Evolutionary conservation across 2,888 invertebrate species (phyloP), one percentile per base, ranked within the genome.

Genomic region (Acrobasis repandana): DNA sequence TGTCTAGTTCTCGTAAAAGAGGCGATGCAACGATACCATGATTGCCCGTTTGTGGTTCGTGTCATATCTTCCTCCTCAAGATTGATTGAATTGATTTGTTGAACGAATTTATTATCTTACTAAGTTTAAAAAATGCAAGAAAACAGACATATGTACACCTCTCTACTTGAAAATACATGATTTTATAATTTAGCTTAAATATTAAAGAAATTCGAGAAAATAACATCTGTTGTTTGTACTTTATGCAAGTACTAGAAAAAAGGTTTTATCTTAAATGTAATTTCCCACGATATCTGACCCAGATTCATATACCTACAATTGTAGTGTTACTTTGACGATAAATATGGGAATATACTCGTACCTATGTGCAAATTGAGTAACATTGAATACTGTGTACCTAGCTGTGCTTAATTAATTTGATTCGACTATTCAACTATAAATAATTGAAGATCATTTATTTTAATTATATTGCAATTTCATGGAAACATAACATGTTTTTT

Each of bases 221-320:
- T 28, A 28, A 8, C 28, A 6, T 6, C 28, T 28, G 6, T n/a
- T 28, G 28, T 28, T 28, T 4, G 0, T 6, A 28, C 6, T 28
- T 4, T 28, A 28, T 0, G 5, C 28, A 16, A 11, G 1, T 9
- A 52, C 34, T 52, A 52, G 34, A 52, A 50, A 51, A 34, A 52
- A 34, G 52, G 34, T 52, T 52, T 36, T 34, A 52, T 52, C 28
- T 28, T 6, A 28, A 28, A 28, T 28, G 28, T 28, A 4, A 28
- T 28, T 28, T 52, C 52, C 34, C 52, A 52, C 52, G 52, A 2
- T 34, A 52, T 15, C 33, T 52, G 34, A 52, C 52, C 52, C 15
- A 52, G 52, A 36, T 52, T 52, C 16, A 9, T 52, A 34, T 9
- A 52, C 36, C n/a, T n/a, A n/a, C n/a, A n/a, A 52, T 52, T 52